These are phyloP conservation scores for Drosophila siamana DNA, from an alignment of 2,888 invertebrate genomes.

Conservation along the genomic window DNA sequence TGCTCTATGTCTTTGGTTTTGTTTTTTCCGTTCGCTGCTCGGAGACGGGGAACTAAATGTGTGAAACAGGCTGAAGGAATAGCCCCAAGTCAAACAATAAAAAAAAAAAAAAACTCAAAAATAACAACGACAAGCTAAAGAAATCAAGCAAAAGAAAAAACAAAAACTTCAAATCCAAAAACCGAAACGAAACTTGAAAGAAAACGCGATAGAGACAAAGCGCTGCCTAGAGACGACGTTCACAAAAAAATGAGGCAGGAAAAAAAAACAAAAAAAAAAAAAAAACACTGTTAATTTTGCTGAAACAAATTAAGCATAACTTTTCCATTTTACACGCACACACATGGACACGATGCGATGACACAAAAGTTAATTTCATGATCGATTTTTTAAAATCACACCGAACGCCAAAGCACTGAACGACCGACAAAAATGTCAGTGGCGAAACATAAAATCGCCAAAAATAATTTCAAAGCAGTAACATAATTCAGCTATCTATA, in stretches of 20 bases:
- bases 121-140: constrained; percentile 5
- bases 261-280: not conserved
- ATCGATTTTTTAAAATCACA: constrained; percentile 57
- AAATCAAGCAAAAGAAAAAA: not conserved
- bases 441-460: no score
- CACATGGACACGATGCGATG: constrained; percentile 24
- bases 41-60: constrained; percentile 40
- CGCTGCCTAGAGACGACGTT: constrained; percentile 18
- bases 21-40: not conserved
- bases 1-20: constrained; percentile 12
- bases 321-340: constrained; percentile 38
- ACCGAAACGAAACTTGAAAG: constrained; percentile 55
- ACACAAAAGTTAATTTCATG: constrained; percentile 60
- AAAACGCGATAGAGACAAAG: constrained; percentile 34
- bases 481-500: no score
- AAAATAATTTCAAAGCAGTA: no score
- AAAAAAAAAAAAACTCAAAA: not conserved
- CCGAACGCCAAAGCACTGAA: constrained; percentile 16
- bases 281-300: constrained; percentile 40
- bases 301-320: constrained; percentile 71
- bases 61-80: constrained; percentile 61
- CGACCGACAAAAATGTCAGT: constrained; percentile 16
- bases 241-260: not conserved
- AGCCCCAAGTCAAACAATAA: constrained; percentile 44
- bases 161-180: constrained; percentile 21